Evolutionary conservation across 2,797 vertebrate species (phyloP), one percentile per base, ranked within the genome.

Genomic region (Austrolebias charrua): DNA sequence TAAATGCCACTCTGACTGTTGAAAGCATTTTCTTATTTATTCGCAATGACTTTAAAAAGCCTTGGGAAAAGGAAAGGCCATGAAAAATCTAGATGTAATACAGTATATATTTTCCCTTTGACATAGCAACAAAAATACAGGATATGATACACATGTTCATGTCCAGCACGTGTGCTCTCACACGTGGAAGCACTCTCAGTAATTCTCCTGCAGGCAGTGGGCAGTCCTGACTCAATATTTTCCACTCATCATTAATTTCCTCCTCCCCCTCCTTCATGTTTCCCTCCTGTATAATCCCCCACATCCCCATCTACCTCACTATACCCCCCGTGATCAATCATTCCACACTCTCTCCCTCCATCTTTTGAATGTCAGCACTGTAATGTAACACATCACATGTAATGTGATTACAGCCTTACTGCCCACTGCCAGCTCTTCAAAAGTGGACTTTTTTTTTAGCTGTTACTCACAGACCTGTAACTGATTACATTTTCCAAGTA

Each of bases 401-500:
- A 74, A 60, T 50, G 35, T 3, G 61, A 73, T 73, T 83, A 80
- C 76, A 71, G 31, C 19, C 57, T 4, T 3, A 5, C 4, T 15
- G 19, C 5, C 12, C 28, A 16, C 40, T 13, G 20, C 11, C 31
- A 48, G 52, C 51, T 38, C 35, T 46, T 13, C 48, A 55, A 68
- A 57, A 35, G 5, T 14, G 1, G 38, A 50, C 56, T 40, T 49
- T 60, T 40, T 66, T 24, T 29, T 7, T 0, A 15, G 54, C 35
- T 57, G 18, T 73, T 67, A 69, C 65, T 71, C 73, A 42, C 55
- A 61, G 69, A 66, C 63, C 45, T 71, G 75, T 83, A 83, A 71
- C 73, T 63, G 78, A 88, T 88, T 85, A 85, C 81, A 72, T 48
- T 80, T 75, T 65, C 68, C 70, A 73, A 83, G 82, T 83, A 86